Conservation (phyloP, 2,888 invertebrate species). For the Phortica magna region DNA sequence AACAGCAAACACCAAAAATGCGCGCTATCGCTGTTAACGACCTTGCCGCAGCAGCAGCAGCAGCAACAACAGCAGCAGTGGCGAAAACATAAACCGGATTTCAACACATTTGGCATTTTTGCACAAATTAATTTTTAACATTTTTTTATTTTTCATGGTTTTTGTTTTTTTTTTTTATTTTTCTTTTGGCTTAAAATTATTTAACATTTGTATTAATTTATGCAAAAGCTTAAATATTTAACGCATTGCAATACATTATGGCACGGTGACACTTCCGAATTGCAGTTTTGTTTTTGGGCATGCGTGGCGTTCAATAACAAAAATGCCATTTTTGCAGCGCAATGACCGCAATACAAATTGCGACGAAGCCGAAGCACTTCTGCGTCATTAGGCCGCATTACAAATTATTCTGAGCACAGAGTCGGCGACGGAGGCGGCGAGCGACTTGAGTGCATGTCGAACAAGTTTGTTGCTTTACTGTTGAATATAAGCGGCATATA, state of each 20-base stretch:
- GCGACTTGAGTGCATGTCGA: background rate
- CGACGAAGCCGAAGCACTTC: too few species aligned
- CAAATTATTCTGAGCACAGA: background rate
- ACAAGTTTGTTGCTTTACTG: too few species aligned
- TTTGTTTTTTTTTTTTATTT: background rate
- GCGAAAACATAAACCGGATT: slow-evolving; percentile 38
- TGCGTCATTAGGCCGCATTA: slow-evolving; percentile 4
- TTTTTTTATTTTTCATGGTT: background rate
- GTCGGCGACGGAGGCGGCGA: background rate
- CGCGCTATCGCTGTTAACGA: slow-evolving; percentile 30
- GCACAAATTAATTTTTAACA: slow-evolving; percentile 11
- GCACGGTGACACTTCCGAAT: slow-evolving; percentile 22
- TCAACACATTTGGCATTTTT: slow-evolving; percentile 32
- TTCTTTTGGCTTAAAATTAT: background rate
- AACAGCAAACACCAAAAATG: slow-evolving; percentile 15
- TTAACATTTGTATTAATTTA: slow-evolving; percentile 27
- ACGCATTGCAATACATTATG: background rate
- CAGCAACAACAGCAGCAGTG: slow-evolving; percentile 5
- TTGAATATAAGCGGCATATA: too few species aligned
- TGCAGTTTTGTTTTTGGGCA: background rate
- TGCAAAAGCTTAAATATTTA: background rate
- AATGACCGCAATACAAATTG: slow-evolving; percentile 22
- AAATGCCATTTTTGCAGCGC: background rate
- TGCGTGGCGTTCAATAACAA: background rate
- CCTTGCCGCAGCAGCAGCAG: slow-evolving; percentile 31